A percentile compares a stretch with the other conserved stretches of the same genome.
phyloP scores from a whole-genome alignment of 2,113 vertebrate genomes.

The Ochotona curzoniae region DNA sequence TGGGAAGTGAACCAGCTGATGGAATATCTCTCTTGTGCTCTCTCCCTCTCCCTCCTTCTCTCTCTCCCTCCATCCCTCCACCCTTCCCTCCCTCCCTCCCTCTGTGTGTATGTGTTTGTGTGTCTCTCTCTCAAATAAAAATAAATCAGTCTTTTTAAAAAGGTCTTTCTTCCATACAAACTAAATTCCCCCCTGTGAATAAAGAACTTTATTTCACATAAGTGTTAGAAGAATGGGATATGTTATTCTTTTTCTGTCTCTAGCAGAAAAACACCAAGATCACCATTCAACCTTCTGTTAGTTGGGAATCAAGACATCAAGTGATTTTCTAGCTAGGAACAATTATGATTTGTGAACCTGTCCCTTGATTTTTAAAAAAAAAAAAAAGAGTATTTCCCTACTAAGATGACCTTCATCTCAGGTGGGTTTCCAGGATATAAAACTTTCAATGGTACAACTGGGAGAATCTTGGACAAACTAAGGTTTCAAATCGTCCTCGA shows the following conservation, averaged over 20 bases:
- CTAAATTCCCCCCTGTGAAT: not conserved
- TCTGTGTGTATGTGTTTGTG: no score
- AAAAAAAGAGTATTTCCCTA: not conserved
- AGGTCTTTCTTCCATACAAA: not conserved
- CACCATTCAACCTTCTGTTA: not conserved
- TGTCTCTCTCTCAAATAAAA: no score
- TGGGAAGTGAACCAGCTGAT: no score
- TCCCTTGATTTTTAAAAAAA: not conserved
- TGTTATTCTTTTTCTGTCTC: not conserved
- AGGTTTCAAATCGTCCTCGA: not conserved
- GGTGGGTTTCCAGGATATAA: not conserved
- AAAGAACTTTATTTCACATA: conserved; percentile 10
- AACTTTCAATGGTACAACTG: not conserved
- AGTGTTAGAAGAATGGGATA: not conserved
- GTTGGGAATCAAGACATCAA: not conserved
- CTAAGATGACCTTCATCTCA: not conserved
- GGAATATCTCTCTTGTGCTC: no score
- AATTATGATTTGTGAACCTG: not conserved
- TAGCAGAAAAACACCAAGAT: not conserved
- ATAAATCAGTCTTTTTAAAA: no score
- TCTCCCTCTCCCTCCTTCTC: no score
- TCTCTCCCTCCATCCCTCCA: no score
- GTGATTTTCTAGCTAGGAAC: not conserved
- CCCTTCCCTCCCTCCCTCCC: no score
- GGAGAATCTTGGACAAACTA: not conserved